phyloP scores from a whole-genome alignment of 2,113 vertebrate genomes.

The Hystrix brachyura region DNA sequence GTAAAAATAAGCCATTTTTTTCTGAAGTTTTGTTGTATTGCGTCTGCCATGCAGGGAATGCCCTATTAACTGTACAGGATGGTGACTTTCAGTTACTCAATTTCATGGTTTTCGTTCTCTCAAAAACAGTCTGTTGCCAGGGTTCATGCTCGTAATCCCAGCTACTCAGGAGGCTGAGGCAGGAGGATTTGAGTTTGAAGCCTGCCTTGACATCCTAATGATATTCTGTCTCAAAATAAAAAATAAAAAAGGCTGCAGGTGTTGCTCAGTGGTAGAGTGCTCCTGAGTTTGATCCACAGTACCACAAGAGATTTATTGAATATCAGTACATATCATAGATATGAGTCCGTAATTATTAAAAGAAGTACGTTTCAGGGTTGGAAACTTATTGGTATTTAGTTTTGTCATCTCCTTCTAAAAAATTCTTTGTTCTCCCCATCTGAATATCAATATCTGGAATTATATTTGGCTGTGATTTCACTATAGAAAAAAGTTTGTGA shows the following conservation, averaged over 20 bases:
- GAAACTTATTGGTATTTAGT: not conserved
- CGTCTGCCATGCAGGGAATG: not conserved
- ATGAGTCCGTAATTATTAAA: constrained; percentile 25
- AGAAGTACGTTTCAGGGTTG: not conserved
- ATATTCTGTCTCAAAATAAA: not conserved
- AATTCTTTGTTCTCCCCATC: not conserved
- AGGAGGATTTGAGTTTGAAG: not conserved
- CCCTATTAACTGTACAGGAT: not conserved
- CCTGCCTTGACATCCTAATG: not conserved
- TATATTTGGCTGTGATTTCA: constrained; percentile 10
- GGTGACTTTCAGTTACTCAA: constrained; percentile 40
- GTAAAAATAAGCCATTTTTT: constrained; percentile 7
- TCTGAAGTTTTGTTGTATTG: constrained; percentile 8
- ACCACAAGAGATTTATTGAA: not conserved
- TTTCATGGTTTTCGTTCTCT: not conserved
- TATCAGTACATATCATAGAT: not conserved
- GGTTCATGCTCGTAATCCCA: not conserved
- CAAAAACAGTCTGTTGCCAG: not conserved
- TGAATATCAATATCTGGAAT: not conserved
- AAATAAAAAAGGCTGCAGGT: not conserved
- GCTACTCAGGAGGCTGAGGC: not conserved
- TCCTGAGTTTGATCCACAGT: not conserved
- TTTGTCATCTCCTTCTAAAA: not conserved
- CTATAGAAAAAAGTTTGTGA: constrained; percentile 17
- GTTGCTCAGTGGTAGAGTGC: not conserved